Percentiles rank a stretch among this genome's conserved stretches.
phyloP scores from a whole-genome alignment of 2,888 invertebrate species.

The Catocala sponsa region DNA sequence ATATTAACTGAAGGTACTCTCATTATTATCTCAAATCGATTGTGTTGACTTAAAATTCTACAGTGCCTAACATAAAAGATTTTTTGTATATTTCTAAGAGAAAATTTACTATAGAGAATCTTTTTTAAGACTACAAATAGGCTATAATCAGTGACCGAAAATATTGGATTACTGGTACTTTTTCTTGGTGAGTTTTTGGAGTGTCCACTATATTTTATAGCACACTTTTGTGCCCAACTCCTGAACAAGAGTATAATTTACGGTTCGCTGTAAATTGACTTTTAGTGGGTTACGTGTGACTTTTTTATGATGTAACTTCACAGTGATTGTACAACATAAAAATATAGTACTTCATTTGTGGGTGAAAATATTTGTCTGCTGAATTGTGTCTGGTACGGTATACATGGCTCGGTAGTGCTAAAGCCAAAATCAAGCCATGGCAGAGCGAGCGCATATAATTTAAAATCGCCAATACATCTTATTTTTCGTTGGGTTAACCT shows the following conservation, averaged over 20 bases:
- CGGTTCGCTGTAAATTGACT: conserved; percentile 13
- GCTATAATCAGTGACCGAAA: conserved; percentile 26
- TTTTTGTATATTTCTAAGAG: background rate
- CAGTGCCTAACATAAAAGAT: no score
- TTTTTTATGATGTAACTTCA: conserved; percentile 4
- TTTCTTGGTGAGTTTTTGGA: conserved; percentile 19
- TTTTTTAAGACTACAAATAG: conserved; percentile 25
- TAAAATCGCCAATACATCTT: no score
- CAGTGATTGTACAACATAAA: background rate
- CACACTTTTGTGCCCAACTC: conserved; percentile 6
- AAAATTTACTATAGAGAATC: background rate
- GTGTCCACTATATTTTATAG: conserved; percentile 19
- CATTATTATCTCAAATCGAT: conserved; percentile 5
- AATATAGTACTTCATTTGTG: no score
- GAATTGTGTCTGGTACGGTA: no score
- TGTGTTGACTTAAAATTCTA: conserved; percentile 1
- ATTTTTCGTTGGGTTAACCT: no score
- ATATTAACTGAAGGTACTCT: background rate
- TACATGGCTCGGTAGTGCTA: no score
- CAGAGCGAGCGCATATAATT: no score
- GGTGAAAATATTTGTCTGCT: no score
- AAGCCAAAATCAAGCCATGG: no score
- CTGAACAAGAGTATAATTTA: conserved; percentile 20
- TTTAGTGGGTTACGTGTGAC: conserved; percentile 8
- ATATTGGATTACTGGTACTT: conserved; percentile 25